A percentile compares a stretch with the other conserved stretches of the same genome.
phyloP scores from a whole-genome alignment of 2,797 vertebrate genomes.

The Parauchenoglanis punctatus region DNA sequence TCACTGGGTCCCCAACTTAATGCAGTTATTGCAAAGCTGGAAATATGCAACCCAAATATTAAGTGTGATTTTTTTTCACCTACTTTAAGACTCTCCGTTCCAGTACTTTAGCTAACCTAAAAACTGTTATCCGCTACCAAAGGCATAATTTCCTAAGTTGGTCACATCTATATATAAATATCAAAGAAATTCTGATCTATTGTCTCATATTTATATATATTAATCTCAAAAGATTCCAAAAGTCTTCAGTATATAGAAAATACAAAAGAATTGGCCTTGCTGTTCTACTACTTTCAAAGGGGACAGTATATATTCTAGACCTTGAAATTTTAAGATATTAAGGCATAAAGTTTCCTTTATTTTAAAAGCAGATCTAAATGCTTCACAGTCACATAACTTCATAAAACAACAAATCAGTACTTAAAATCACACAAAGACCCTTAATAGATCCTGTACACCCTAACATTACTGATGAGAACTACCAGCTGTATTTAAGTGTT shows the following conservation, averaged over 20 bases:
- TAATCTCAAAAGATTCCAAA: not conserved
- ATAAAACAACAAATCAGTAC: not conserved
- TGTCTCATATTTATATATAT: not conserved
- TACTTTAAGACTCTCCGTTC: too few relatives aligned
- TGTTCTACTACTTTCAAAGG: too few relatives aligned
- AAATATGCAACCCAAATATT: too few relatives aligned
- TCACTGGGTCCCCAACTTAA: too few relatives aligned
- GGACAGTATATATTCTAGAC: too few relatives aligned
- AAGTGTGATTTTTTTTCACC: too few relatives aligned
- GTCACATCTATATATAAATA: not conserved
- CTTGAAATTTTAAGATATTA: not conserved
- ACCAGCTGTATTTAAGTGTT: conserved; percentile 7
- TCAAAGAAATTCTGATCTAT: not conserved
- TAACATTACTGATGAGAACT: not conserved
- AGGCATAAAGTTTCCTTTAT: not conserved
- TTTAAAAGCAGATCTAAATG: not conserved
- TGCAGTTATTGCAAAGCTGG: too few relatives aligned
- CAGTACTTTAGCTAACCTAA: too few relatives aligned
- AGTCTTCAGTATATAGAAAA: not conserved
- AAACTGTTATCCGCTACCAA: too few relatives aligned
- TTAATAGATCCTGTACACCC: not conserved
- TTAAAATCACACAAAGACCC: not conserved
- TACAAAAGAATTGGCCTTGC: too few relatives aligned
- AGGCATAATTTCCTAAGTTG: not conserved
- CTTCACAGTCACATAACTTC: not conserved